Conservation (phyloP, 2,113 vertebrate species). For the Laticauda colubrina region DNA sequence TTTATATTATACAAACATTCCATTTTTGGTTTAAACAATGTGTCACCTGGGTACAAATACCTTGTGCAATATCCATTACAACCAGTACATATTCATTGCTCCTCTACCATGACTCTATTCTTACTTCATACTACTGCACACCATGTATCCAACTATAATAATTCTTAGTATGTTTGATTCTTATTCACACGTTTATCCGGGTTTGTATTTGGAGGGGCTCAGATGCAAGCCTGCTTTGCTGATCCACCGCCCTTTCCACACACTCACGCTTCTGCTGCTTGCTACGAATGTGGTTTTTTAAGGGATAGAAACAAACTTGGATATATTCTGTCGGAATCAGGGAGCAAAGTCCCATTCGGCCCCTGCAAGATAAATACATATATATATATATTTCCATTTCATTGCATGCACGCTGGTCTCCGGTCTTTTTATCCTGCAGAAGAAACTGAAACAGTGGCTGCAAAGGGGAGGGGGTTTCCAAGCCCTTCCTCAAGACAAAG, state of each 20-base stretch:
- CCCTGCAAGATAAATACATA: not conserved
- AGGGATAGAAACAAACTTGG: not conserved
- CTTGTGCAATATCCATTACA: no score
- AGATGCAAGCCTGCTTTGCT: not conserved
- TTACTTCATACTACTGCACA: no score
- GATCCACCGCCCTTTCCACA: not conserved
- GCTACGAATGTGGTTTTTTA: not conserved
- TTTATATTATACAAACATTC: no score
- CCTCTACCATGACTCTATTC: no score
- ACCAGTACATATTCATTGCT: no score
- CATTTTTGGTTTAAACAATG: no score
- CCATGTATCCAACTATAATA: no score
- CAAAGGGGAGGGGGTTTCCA: not conserved
- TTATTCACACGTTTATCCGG: no score
- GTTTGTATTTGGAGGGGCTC: not conserved
- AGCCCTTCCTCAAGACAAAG: not conserved
- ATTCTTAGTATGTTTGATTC: no score
- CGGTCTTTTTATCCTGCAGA: not conserved
- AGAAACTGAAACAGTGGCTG: not conserved
- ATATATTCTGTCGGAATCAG: not conserved
- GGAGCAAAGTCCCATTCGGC: not conserved
- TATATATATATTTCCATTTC: no score
- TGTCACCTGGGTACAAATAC: no score
- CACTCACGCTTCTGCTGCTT: not conserved
- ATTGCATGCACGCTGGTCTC: not conserved